A percentile compares a stretch with the other conserved stretches of the same genome.
Conservation (phyloP, 1,140 invertebrate genomes). For the Sycophila sp. region DNA sequence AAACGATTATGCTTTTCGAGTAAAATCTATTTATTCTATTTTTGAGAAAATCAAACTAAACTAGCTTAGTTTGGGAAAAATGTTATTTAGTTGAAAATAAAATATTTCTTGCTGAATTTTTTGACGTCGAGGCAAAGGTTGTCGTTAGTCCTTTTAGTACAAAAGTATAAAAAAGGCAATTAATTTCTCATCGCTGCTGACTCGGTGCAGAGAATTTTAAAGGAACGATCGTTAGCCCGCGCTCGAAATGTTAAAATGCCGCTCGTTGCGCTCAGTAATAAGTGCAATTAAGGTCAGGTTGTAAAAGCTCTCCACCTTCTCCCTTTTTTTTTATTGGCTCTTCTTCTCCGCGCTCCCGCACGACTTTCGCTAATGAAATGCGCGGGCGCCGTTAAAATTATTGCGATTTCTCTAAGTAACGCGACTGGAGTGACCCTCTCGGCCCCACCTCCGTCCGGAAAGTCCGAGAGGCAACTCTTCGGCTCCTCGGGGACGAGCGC, state of each 20-base stretch:
- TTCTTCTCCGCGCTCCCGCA: slow-evolving; percentile 9
- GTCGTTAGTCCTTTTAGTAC: not conserved
- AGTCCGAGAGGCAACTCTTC: no score
- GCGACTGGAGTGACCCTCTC: no score
- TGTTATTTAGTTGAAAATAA: no score
- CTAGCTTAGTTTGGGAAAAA: no score
- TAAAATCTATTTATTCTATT: no score
- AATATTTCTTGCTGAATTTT: no score
- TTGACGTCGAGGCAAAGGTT: not conserved
- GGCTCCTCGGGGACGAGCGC: not conserved
- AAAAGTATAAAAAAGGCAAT: slow-evolving; percentile 30
- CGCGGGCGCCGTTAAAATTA: slow-evolving; percentile 26
- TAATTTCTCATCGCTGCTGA: slow-evolving; percentile 5
- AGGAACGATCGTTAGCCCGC: slow-evolving; percentile 40
- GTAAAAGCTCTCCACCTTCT: slow-evolving; percentile 43
- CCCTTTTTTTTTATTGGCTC: slow-evolving; percentile 32
- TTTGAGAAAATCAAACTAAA: no score
- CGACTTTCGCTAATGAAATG: slow-evolving; percentile 46
- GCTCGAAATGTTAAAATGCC: slow-evolving; percentile 45
- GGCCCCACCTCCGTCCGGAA: not conserved
- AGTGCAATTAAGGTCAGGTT: slow-evolving; percentile 53
- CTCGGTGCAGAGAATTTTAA: slow-evolving; percentile 18
- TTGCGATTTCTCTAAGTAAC: slow-evolving; percentile 8
- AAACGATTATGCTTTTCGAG: no score
- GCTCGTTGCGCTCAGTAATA: slow-evolving; percentile 48